phyloP scores from a whole-genome alignment of 2,888 invertebrate genomes.

The Tachina fera region DNA sequence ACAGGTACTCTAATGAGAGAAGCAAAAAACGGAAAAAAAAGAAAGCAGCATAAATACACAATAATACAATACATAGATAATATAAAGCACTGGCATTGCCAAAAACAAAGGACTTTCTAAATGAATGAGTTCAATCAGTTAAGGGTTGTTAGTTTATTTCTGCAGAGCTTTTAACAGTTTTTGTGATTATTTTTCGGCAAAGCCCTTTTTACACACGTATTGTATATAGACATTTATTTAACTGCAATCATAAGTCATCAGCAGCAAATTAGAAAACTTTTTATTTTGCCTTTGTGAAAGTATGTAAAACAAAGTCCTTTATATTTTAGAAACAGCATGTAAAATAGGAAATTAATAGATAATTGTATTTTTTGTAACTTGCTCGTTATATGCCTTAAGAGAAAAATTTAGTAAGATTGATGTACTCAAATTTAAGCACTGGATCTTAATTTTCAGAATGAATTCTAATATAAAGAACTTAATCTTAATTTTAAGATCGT shows the following conservation, averaged over 20 bases:
- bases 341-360: too few species aligned
- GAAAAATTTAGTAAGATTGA: too few species aligned
- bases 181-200: not conserved
- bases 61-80: conserved; percentile 38
- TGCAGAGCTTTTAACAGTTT: not conserved
- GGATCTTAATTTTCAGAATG: too few species aligned
- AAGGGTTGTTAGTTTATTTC: conserved; percentile 3
- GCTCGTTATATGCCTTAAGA: too few species aligned
- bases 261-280: conserved; percentile 1
- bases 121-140: conserved; percentile 67
- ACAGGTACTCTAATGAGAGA: conserved; percentile 89
- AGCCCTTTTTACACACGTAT: not conserved
- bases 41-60: conserved; percentile 46
- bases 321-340: too few species aligned
- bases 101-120: conserved; percentile 54
- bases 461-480: too few species aligned
- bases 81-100: conserved; percentile 46
- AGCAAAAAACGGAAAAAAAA: conserved; percentile 12
- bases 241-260: conserved; percentile 27
- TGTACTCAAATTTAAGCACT: too few species aligned
- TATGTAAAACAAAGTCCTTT: not conserved
- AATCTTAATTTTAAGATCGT: too few species aligned
- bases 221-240: not conserved
- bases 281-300: not conserved
- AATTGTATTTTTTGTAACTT: too few species aligned